Evolutionary conservation across 1,140 invertebrate genomes (phyloP), one percentile per base, ranked within the genome.

Genomic region (Neoseiulus cucumeris): DNA sequence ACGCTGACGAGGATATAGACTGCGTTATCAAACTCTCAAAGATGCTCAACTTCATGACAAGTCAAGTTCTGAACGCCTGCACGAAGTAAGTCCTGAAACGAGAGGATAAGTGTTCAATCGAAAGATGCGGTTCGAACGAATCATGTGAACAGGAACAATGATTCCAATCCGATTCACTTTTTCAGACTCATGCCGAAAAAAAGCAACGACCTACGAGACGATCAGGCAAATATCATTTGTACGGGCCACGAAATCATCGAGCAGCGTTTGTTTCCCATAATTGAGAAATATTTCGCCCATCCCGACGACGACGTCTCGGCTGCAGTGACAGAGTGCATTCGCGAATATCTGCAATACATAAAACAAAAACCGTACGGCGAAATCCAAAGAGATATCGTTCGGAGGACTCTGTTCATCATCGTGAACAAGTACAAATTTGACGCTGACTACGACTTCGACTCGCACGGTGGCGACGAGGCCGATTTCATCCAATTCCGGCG

Each of bases 241-340:
- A 29, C 51, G 17, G 51, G 51, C 17, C 33, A 33, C 4, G 51
- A 59, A 17, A 14, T 59, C 1, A 59, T 59, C 33, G 51, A 59
- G 22, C 51, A 59, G 22, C 51, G 51, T 17, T 20, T 59, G 72
- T 71, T 81, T 30, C 73, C 75, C 0, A 69, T 80, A 7, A 70
- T 80, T 68, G 72, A 81, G n/a, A 73, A 75, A 67, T 80, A 80
- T 71, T 73, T 82, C 33, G 74, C 74, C 39, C 75, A 79, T 73
- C 77, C 79, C 51, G 79, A 81, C 72, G 79, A 82, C 71, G 80
- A 81, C 72, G 79, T 82, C 1, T 82, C 80, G 0, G 72, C 73
- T 28, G 74, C 76, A 12, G 78, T 82, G n/a, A 71, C 76, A 33
- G 75, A 76, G 20, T 82, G 81, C 74, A 72, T 76, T 17, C 75